Percentiles rank a stretch among this genome's conserved stretches.
Evolutionary conservation across 2,797 vertebrate species (phyloP).

Genomic region (Argentina silus): DNA sequence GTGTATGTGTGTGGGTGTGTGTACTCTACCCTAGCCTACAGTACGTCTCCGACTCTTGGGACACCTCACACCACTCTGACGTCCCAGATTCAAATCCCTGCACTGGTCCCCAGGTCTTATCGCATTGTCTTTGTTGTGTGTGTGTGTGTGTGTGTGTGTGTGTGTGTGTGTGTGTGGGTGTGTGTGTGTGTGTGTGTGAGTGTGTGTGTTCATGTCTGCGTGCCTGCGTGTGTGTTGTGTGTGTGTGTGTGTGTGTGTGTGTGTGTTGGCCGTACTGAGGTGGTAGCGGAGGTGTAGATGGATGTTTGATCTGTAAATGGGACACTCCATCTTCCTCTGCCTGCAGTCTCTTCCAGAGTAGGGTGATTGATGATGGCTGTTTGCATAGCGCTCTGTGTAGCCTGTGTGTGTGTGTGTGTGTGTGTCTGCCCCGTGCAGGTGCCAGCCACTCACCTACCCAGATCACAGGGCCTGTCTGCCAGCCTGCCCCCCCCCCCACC

Average conservation of each 20-base stretch:
- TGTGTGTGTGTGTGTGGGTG: conserved; percentile 16
- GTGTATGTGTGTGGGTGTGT: not conserved
- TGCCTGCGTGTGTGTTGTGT: conserved; percentile 21
- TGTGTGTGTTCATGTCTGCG: not conserved
- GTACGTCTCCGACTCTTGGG: too few species aligned
- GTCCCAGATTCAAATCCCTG: too few species aligned
- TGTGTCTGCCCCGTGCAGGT: not conserved
- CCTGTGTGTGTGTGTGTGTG: conserved; percentile 22
- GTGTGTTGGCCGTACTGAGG: conserved; percentile 31
- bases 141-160: conserved; percentile 23
- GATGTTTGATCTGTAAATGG: conserved; percentile 66
- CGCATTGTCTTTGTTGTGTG: not conserved
- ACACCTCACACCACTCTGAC: too few species aligned
- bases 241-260: conserved; percentile 17
- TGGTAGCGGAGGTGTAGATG: conserved; percentile 46
- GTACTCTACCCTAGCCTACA: not conserved
- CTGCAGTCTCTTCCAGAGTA: conserved; percentile 55
- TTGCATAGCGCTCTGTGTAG: conserved; percentile 54
- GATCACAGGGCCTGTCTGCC: conserved; percentile 52
- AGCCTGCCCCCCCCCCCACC: conserved; percentile 28
- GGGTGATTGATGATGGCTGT: conserved; percentile 70
- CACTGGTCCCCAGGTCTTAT: too few species aligned
- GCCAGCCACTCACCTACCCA: conserved; percentile 31
- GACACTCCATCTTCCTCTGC: conserved; percentile 56
- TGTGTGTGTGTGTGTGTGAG: conserved; percentile 16